Evolutionary conservation across 53 echinoderm and acorn worm genomes (phyloP).

Genomic region (Antedon mediterranea): DNA sequence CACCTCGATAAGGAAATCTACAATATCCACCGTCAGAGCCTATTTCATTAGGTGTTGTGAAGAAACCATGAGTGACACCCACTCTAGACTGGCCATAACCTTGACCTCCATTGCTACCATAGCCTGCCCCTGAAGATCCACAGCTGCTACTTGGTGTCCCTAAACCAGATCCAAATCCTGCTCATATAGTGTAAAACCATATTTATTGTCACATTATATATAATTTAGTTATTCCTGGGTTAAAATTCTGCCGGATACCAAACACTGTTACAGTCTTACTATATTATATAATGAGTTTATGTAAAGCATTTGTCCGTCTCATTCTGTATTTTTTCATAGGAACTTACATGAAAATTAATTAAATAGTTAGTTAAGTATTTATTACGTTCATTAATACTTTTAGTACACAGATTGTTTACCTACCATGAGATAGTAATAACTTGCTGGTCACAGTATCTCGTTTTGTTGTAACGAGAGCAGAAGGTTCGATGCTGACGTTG

Average conservation of each 20-base stretch:
- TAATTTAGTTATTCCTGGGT: not conserved
- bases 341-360: too few relatives aligned
- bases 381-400: too few relatives aligned
- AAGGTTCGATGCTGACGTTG: conserved; percentile 60
- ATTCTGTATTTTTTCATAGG: too few relatives aligned
- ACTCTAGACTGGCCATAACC: conserved; percentile 39
- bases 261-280: too few relatives aligned
- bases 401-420: too few relatives aligned
- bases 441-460: not conserved
- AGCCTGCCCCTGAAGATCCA: conserved; percentile 68
- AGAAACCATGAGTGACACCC: conserved; percentile 57
- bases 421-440: not conserved
- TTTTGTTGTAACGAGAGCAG: conserved; percentile 9
- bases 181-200: conserved; percentile 23
- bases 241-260: too few relatives aligned
- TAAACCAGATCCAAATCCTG: conserved; percentile 26
- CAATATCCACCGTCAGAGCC: conserved; percentile 67
- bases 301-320: too few relatives aligned
- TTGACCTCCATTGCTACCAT: conserved; percentile 67
- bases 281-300: too few relatives aligned
- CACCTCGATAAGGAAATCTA: conserved; percentile 57
- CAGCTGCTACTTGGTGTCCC: conserved; percentile 8
- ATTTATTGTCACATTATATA: too few relatives aligned
- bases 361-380: too few relatives aligned
- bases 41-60: conserved; percentile 46